Percentiles rank a stretch among this genome's conserved stretches.
These are phyloP conservation scores for Epizoanthus scotinus DNA, from an alignment of 92 coral and sea anemone genomes.

Conservation along the genomic window DNA sequence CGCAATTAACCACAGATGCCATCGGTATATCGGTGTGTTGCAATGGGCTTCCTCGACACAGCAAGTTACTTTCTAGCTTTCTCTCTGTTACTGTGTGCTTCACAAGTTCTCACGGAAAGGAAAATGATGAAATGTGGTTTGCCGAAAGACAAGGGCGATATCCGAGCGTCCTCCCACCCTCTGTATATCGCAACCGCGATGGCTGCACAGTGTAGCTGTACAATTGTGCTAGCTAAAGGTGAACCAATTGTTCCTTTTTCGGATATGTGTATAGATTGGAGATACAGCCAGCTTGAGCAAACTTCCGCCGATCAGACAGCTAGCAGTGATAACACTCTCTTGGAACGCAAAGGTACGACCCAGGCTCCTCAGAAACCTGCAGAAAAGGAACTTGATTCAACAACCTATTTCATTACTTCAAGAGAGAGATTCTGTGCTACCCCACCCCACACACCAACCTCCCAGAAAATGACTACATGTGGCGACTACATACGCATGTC, in stretches of 20 bases:
- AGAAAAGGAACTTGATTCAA: neutral
- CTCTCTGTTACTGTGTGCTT: neutral
- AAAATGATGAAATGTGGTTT: neutral
- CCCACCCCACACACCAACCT: neutral
- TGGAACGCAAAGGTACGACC: neutral
- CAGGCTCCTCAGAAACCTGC: neutral
- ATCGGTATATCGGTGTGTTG: neutral
- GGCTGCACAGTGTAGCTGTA: conserved; percentile 16
- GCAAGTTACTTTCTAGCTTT: neutral
- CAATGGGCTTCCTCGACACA: neutral
- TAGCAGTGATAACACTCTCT: neutral
- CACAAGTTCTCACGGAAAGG: neutral
- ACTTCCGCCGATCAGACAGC: neutral
- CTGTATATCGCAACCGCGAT: neutral
- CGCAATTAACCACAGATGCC: neutral
- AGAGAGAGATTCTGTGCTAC: neutral
- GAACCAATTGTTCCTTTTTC: neutral
- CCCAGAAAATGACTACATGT: neutral
- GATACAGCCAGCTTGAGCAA: neutral
- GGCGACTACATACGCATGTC: neutral
- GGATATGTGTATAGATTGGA: neutral
- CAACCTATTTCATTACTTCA: neutral
- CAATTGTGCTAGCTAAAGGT: neutral
- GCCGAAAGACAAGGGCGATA: neutral
- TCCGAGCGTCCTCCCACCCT: neutral